phyloP scores from a whole-genome alignment of 2,888 invertebrate species.

The Ennomos fuscantarius region DNA sequence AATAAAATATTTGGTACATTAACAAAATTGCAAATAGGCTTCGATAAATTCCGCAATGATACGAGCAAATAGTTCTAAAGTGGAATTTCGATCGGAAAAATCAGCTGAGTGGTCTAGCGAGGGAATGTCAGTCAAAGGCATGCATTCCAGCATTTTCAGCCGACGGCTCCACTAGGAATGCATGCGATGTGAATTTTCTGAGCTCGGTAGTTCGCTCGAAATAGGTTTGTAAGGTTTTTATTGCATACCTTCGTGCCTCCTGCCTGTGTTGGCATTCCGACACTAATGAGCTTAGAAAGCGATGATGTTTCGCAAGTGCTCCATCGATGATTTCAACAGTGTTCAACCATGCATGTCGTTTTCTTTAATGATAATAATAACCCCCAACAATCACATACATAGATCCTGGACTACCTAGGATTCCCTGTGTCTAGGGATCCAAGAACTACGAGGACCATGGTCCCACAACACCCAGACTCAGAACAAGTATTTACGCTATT shows the following conservation, averaged over 20 bases:
- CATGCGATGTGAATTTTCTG: constrained; percentile 39
- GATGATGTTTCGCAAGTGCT: constrained; percentile 1
- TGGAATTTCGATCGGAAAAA: constrained; percentile 20
- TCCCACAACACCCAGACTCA: too few species aligned
- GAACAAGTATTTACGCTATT: too few species aligned
- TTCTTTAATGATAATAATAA: too few species aligned
- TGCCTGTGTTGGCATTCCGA: constrained; percentile 15
- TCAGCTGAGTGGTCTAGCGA: constrained; percentile 29
- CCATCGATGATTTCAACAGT: too few species aligned
- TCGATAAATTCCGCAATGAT: background rate
- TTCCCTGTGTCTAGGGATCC: too few species aligned
- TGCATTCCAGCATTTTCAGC: constrained; percentile 37
- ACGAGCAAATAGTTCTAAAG: constrained; percentile 5
- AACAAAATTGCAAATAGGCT: background rate
- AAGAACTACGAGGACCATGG: too few species aligned
- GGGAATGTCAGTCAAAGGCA: constrained; percentile 30
- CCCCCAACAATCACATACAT: too few species aligned
- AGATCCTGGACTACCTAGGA: too few species aligned
- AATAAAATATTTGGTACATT: background rate
- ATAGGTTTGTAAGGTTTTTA: constrained; percentile 19
- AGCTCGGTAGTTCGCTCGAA: constrained; percentile 21
- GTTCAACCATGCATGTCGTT: too few species aligned
- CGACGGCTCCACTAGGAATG: constrained; percentile 42
- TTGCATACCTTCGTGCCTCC: constrained; percentile 20
- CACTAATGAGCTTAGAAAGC: constrained; percentile 19